phyloP scores from a whole-genome alignment of 2,797 vertebrate genomes.

The Anniella stebbinsi region DNA sequence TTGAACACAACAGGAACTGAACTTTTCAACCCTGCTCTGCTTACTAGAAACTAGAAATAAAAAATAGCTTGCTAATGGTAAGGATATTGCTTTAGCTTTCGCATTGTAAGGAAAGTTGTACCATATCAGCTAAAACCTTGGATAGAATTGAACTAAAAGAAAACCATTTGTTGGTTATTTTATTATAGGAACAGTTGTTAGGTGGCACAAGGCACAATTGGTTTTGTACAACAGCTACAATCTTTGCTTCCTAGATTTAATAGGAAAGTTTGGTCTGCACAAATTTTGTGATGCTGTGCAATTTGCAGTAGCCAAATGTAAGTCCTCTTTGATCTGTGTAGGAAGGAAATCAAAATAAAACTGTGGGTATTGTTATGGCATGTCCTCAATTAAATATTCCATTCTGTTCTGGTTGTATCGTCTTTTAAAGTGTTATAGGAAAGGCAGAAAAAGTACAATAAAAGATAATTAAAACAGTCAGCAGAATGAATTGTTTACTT shows the following conservation, averaged over 20 bases:
- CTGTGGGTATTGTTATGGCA: not conserved
- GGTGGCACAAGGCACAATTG: not conserved
- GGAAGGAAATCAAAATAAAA: not conserved
- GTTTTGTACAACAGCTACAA: not conserved
- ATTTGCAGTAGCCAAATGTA: not conserved
- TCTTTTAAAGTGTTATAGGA: not conserved
- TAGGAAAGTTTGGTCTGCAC: not conserved
- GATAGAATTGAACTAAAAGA: not conserved
- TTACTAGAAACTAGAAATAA: not conserved
- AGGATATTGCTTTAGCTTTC: not conserved
- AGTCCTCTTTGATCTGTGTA: not conserved
- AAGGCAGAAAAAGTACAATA: not conserved
- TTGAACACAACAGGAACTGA: not conserved
- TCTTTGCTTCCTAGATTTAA: not conserved
- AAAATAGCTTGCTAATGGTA: no score
- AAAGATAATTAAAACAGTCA: not conserved
- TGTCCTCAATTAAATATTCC: not conserved
- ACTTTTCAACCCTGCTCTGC: not conserved
- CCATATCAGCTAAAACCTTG: not conserved
- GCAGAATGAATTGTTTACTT: not conserved
- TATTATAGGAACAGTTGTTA: not conserved
- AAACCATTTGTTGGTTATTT: no score
- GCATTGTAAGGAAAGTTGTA: not conserved
- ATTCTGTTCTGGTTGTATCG: no score
- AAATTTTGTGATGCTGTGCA: not conserved